Percentiles rank a stretch among this genome's conserved stretches.
Evolutionary conservation across 2,113 vertebrate species (phyloP).

Genomic region (Xiphophorus maculatus): DNA sequence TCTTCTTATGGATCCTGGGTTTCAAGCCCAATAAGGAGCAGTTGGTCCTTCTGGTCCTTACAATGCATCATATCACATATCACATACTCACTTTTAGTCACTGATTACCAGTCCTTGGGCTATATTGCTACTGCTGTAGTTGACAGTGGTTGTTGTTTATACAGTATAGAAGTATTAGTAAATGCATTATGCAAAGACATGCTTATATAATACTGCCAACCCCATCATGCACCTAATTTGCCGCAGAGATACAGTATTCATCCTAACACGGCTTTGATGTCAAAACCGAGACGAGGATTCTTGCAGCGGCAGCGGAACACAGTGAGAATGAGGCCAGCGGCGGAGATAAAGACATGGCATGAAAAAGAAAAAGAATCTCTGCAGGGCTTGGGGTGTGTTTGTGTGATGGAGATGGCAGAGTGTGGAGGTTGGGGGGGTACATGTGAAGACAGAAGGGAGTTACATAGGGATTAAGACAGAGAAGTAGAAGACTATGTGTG

Average conservation of each 20-base stretch:
- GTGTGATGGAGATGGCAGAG: conserved; percentile 34
- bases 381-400: conserved; percentile 49
- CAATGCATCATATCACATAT: not conserved
- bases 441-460: conserved; percentile 29
- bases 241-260: conserved; percentile 30
- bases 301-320: conserved; percentile 33
- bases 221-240: conserved; percentile 14
- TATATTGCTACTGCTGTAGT: conserved; percentile 41
- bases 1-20: too few species aligned
- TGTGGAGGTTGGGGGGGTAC: conserved; percentile 11
- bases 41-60: too few species aligned
- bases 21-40: too few species aligned
- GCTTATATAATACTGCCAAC: not conserved
- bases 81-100: not conserved
- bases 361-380: conserved; percentile 49
- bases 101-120: conserved; percentile 24
- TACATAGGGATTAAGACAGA: not conserved
- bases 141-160: conserved; percentile 20
- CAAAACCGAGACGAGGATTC: conserved; percentile 29
- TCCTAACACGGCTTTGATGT: conserved; percentile 39
- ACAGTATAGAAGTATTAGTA: not conserved
- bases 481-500: conserved; percentile 19
- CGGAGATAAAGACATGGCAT: conserved; percentile 21
- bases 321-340: conserved; percentile 51
- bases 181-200: conserved; percentile 11